Base-by-base conservation (phyloP, 2,888 invertebrate genomes). In the Epinotia bilunana region DNA sequence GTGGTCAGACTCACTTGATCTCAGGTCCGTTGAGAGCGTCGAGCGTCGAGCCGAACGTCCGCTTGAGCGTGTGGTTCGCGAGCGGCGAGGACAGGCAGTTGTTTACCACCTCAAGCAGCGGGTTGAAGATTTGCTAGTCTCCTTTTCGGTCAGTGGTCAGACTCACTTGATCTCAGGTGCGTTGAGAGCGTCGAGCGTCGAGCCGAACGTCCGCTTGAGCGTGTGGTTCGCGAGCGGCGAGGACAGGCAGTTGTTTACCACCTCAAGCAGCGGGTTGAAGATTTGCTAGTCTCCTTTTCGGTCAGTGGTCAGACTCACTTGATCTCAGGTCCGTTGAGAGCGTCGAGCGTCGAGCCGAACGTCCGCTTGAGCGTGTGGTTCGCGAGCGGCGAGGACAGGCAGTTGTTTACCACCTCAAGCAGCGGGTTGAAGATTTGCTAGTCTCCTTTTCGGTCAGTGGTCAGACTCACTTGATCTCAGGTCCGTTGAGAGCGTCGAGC, bases 291-390 rank as follows among this genome's bases (percentile, higher is more conserved):
- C n/a, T n/a, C n/a, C n/a, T n/a, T n/a, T n/a, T n/a, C n/a, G n/a
- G n/a, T n/a, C n/a, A n/a, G n/a, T n/a, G n/a, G 6, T 5, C 5
- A 64, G 58, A 81, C 83, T 91, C 88, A 97, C 97, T 96, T 97
- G 80, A 98, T 97, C 84, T 98, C 97, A 4, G 98, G 97, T 39
- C 98, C 98, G 87, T 97, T 97, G 55, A 99, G 94, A 0, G 98
- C 96, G 83, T 98, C 97, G 49, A 99, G 92, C 7, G 98, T 97
- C 0, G 98, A 98, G 0, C 98, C 97, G 87, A 99, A 99, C 0
- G 99, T 98, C 73, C 99, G 95, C 83, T 98, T 97, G 72, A 99
- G 93, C 0, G 98, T 98, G 88, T 99, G 99, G 92, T 98, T 98
- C 4, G 98, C 96, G 20, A 97, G 95, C 0, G 98, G 97, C 71